Evolutionary conservation across 2,797 vertebrate species (phyloP).

Genomic region (Odontamblyopus rebecca): DNA sequence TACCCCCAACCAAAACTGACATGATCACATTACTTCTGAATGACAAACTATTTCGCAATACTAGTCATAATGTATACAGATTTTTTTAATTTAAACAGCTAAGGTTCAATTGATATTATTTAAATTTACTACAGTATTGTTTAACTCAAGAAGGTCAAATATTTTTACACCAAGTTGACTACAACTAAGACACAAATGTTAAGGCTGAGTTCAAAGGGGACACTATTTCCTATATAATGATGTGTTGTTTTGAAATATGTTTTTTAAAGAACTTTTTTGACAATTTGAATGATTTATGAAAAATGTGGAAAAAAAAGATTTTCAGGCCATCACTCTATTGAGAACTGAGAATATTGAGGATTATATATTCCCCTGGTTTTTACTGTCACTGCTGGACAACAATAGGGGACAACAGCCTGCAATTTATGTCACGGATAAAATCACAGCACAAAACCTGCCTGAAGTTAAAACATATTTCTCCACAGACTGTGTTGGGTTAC

Average conservation of each 20-base stretch:
- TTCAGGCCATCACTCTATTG: too few species aligned
- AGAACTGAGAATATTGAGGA: too few species aligned
- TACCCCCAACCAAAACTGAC: constrained; percentile 64
- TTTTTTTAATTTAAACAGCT: too few species aligned
- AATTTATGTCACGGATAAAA: not conserved
- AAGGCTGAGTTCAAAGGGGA: not conserved
- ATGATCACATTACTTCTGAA: constrained; percentile 75
- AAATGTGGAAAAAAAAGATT: too few species aligned
- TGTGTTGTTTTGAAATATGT: not conserved
- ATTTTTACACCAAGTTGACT: too few species aligned
- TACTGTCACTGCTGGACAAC: not conserved
- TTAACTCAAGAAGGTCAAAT: not conserved
- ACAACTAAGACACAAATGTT: not conserved
- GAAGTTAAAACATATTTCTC: not conserved
- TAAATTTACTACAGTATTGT: not conserved
- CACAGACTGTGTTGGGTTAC: not conserved
- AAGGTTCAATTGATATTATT: not conserved
- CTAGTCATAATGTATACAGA: not conserved
- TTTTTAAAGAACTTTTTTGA: not conserved
- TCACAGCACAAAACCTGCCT: not conserved
- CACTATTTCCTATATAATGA: not conserved
- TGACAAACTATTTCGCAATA: constrained; percentile 44
- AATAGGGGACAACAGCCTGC: not conserved
- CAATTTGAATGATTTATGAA: too few species aligned
- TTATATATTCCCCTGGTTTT: too few species aligned